A percentile compares a stretch with the other conserved stretches of the same genome.
Conservation (phyloP, 1,140 invertebrate genomes). For the Anoplolepis gracilipes region DNA sequence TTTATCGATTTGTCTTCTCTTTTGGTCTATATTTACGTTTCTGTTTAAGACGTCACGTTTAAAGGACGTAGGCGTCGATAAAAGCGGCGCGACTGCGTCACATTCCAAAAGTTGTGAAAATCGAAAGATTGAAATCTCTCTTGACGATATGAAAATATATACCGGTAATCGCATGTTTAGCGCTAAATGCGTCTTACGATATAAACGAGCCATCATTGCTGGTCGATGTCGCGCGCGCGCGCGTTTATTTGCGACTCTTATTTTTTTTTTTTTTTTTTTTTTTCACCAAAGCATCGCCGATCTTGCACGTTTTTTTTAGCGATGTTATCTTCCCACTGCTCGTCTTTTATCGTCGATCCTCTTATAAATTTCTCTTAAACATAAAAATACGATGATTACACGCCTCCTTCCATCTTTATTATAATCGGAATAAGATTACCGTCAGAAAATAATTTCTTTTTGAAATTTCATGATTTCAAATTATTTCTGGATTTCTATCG, state of each 20-base stretch:
- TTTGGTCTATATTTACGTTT: slow-evolving; percentile 13
- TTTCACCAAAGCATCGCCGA: background rate
- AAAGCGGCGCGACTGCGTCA: background rate
- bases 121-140: too few relatives aligned
- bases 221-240: slow-evolving; percentile 29
- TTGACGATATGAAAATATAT: too few relatives aligned
- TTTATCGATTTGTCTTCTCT: background rate
- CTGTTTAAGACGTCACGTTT: slow-evolving; percentile 8
- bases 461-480: slow-evolving; percentile 6
- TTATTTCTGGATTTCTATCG: slow-evolving; percentile 36
- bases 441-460: background rate
- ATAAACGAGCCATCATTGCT: background rate
- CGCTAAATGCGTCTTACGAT: slow-evolving; percentile 7
- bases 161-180: slow-evolving; percentile 23
- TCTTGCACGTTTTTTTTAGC: background rate
- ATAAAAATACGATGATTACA: background rate
- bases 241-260: background rate
- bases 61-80: background rate
- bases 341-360: slow-evolving; percentile 10
- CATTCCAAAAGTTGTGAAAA: background rate
- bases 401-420: background rate
- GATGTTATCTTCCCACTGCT: background rate
- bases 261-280: background rate
- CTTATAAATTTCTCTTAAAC: background rate
- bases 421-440: slow-evolving; percentile 21